Evolutionary conservation across 1,140 invertebrate genomes (phyloP).

Genomic region (Leucophenga varia): DNA sequence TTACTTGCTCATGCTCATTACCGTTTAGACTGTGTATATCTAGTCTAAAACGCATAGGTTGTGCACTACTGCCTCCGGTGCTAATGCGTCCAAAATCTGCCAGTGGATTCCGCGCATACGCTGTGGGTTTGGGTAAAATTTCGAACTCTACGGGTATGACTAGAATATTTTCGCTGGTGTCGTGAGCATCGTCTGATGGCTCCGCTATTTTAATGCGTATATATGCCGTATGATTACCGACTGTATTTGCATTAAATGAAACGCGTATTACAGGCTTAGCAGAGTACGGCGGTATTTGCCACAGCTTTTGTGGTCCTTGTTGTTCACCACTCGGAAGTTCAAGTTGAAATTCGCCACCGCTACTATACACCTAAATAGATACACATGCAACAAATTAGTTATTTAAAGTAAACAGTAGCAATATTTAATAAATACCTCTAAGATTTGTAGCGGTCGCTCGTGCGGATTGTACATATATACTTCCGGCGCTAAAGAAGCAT

Average conservation of each 20-base stretch:
- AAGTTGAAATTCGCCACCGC: slow-evolving; percentile 87
- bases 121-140: slow-evolving; percentile 71
- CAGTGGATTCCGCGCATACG: slow-evolving; percentile 75
- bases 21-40: slow-evolving; percentile 31
- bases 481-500: slow-evolving; percentile 85
- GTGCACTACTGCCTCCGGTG: slow-evolving; percentile 24
- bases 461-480: slow-evolving; percentile 95
- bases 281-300: slow-evolving; percentile 89
- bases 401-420: background rate
- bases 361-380: slow-evolving; percentile 67
- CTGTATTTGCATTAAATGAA: slow-evolving; percentile 70
- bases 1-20: slow-evolving; percentile 16
- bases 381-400: slow-evolving; percentile 56
- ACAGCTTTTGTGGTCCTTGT: slow-evolving; percentile 78
- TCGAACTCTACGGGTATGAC: slow-evolving; percentile 87
- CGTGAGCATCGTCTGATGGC: slow-evolving; percentile 7
- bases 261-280: slow-evolving; percentile 87
- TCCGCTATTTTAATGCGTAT: slow-evolving; percentile 52
- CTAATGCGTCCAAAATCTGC: slow-evolving; percentile 74
- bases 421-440: slow-evolving; percentile 27
- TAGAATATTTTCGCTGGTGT: slow-evolving; percentile 58
- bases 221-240: slow-evolving; percentile 56
- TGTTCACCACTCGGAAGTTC: slow-evolving; percentile 75
- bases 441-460: slow-evolving; percentile 79
- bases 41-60: slow-evolving; percentile 31